A percentile compares a stretch with the other conserved stretches of the same genome.
Conservation (phyloP, 2,888 invertebrate species). For the Nasonovia ribisnigri region DNA sequence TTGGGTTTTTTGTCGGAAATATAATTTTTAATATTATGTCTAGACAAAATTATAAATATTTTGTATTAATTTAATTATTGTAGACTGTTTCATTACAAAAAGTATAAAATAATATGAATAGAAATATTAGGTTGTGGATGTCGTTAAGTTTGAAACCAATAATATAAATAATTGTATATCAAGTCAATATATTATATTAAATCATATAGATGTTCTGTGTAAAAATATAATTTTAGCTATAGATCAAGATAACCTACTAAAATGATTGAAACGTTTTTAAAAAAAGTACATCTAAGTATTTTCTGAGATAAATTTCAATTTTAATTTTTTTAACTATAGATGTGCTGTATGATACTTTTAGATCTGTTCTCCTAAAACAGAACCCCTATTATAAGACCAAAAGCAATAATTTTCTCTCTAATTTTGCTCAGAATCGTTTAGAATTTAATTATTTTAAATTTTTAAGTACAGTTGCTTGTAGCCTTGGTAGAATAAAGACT, state of each 20-base stretch:
- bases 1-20: neutral
- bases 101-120: neutral
- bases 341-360: neutral
- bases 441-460: neutral
- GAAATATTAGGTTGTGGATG: neutral
- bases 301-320: neutral
- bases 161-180: neutral
- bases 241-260: neutral
- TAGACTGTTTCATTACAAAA: neutral
- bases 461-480: neutral
- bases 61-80: neutral
- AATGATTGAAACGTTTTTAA: neutral
- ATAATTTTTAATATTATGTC: neutral
- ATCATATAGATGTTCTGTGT: neutral
- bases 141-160: neutral
- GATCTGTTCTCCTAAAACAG: neutral
- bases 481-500: neutral
- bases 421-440: neutral
- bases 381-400: neutral
- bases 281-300: neutral
- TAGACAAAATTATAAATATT: neutral
- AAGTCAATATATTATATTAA: neutral
- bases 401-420: neutral
- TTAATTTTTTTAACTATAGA: neutral
- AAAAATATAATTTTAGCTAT: neutral